phyloP scores from a whole-genome alignment of 2,888 invertebrate species.

The Rhingia campestris region DNA sequence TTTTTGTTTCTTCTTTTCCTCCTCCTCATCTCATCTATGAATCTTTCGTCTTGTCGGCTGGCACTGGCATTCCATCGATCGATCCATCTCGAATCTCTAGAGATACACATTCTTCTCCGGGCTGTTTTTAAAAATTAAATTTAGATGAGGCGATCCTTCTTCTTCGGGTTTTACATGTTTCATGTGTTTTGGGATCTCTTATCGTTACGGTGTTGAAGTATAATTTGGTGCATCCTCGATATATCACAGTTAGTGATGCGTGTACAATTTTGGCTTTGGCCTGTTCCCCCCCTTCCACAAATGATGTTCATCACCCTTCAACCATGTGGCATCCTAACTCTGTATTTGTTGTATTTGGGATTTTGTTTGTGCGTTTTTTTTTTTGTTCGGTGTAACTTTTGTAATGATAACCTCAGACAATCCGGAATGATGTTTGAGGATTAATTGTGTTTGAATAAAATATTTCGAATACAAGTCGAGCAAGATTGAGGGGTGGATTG shows the following conservation, averaged over 20 bases:
- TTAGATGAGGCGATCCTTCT: slow-evolving; percentile 36
- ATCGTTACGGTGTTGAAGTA: slow-evolving; percentile 69
- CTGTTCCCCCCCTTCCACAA: not conserved
- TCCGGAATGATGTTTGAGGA: slow-evolving; percentile 55
- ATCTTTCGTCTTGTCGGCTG: slow-evolving; percentile 21
- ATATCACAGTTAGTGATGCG: slow-evolving; percentile 72
- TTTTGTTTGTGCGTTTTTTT: slow-evolving; percentile 25
- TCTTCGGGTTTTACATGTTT: not conserved
- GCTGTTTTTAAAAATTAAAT: slow-evolving; percentile 70
- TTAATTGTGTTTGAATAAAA: slow-evolving; percentile 74
- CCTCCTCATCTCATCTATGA: not conserved
- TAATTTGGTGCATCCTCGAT: slow-evolving; percentile 71
- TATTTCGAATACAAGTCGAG: slow-evolving; percentile 51
- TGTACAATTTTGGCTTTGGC: slow-evolving; percentile 59
- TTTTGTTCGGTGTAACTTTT: slow-evolving; percentile 25
- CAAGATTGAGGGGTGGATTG: slow-evolving; percentile 24
- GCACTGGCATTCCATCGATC: slow-evolving; percentile 51
- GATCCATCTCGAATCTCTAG: slow-evolving; percentile 67
- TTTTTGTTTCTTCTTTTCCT: not conserved
- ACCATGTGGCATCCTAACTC: slow-evolving; percentile 12
- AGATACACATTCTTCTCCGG: slow-evolving; percentile 6
- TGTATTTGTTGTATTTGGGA: slow-evolving; percentile 5
- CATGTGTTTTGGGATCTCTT: slow-evolving; percentile 55
- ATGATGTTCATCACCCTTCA: slow-evolving; percentile 12
- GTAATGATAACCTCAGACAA: slow-evolving; percentile 51